A percentile compares a stretch with the other conserved stretches of the same genome.
These are phyloP conservation scores for Neostethus bicornis DNA, from an alignment of 2,797 vertebrate genomes.

Conservation along the genomic window DNA sequence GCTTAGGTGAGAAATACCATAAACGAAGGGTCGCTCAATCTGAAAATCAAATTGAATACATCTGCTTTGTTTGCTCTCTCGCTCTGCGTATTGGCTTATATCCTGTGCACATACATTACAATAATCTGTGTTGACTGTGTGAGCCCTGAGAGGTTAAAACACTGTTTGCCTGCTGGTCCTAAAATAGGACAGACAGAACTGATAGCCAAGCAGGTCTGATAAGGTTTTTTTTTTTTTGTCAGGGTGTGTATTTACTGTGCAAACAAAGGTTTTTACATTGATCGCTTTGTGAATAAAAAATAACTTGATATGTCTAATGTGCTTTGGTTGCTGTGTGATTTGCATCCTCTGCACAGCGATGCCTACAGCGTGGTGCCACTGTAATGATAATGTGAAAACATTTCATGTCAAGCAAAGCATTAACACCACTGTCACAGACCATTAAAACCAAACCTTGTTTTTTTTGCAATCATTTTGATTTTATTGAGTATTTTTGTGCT, in stretches of 20 bases:
- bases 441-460: slow-evolving; percentile 13
- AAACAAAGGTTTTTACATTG: not conserved
- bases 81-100: slow-evolving; percentile 35
- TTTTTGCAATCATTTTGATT: not conserved
- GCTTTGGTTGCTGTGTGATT: slow-evolving; percentile 3
- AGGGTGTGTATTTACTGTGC: not conserved
- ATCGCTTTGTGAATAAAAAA: too few species aligned
- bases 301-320: too few species aligned
- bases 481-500: slow-evolving; percentile 10
- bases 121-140: slow-evolving; percentile 43
- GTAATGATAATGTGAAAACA: slow-evolving; percentile 4
- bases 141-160: slow-evolving; percentile 6
- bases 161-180: slow-evolving; percentile 18
- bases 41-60: slow-evolving; percentile 20
- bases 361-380: slow-evolving; percentile 1
- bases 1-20: too few species aligned
- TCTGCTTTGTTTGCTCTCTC: slow-evolving; percentile 34
- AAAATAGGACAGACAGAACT: slow-evolving; percentile 23
- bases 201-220: not conserved
- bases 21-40: too few species aligned
- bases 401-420: slow-evolving; percentile 5
- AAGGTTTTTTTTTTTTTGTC: not conserved
- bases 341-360: slow-evolving; percentile 4
- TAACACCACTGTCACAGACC: slow-evolving; percentile 7
- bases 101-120: slow-evolving; percentile 48